Conservation (phyloP, 2,888 invertebrate species). For the Boloria selene region DNA sequence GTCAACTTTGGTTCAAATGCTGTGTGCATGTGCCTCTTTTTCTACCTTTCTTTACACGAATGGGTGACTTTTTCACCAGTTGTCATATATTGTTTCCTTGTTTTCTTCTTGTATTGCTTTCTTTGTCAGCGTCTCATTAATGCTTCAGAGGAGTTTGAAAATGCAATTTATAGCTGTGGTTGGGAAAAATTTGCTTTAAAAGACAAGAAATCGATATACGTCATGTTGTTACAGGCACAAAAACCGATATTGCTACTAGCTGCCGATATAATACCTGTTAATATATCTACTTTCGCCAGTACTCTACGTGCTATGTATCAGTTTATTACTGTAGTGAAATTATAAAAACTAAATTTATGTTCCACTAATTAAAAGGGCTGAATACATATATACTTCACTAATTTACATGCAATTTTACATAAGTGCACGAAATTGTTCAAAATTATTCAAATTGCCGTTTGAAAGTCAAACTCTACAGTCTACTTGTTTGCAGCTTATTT, state of each 20-base stretch:
- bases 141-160: conserved; percentile 62
- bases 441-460: no score
- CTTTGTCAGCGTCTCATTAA: conserved; percentile 65
- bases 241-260: conserved; percentile 61
- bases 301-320: conserved; percentile 66
- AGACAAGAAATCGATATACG: conserved; percentile 56
- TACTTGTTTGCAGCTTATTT: no score
- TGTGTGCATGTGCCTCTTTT: conserved; percentile 61
- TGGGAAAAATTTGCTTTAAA: conserved; percentile 67
- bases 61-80: conserved; percentile 62
- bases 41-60: conserved; percentile 58
- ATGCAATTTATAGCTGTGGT: conserved; percentile 65
- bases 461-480: no score
- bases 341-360: conserved; percentile 41
- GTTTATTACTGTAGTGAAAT: conserved; percentile 68
- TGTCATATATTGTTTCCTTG: conserved; percentile 59
- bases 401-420: background rate
- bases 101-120: conserved; percentile 69
- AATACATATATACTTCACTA: no score
- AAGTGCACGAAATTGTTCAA: no score
- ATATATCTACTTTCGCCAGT: conserved; percentile 69
- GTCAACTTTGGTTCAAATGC: conserved; percentile 66
- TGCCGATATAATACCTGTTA: conserved; percentile 69
- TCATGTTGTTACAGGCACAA: conserved; percentile 64
- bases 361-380: no score